Base-by-base conservation (phyloP, 2,888 invertebrate genomes). In the Tillus elongatus region DNA sequence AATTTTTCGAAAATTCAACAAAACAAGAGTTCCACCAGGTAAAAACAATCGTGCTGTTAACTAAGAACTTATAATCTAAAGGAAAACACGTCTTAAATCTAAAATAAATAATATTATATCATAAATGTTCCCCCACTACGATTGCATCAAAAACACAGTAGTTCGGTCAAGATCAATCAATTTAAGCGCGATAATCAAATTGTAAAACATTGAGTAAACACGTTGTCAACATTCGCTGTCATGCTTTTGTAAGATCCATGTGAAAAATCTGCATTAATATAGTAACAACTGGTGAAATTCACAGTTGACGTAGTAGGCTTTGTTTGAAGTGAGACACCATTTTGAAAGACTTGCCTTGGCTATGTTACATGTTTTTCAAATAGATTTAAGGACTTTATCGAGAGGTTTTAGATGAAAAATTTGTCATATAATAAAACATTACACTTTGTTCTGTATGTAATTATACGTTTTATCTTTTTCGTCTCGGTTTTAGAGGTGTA, bases 261-360 rank as follows among this genome's bases (percentile, higher is more conserved):
- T 19, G 24, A 19, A 19, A 19, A 19, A 19, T n/a, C 24, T 19
- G 24, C 6, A 19, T 8, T 8, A 19, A 8, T 19, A 19, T 8
- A 6, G n/a, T 8, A 6, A 19, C 6, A 19, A 19, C 24, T 6
- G 24, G 24, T 8, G n/a, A 8, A 8, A 8, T 8, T 19, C n/a
- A 6, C 6, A 19, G 24, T 12, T 35, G 50, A 53, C 41, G 43
- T 45, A 46, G 44, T 48, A 39, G 47, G 60, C 60, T 64, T 65
- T 64, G 64, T 66, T 63, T 62, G 62, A 59, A n/a, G 49, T 57
- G n/a, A 60, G 75, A 68, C 75, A 75, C 76, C 75, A 76, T 76
- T 75, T 76, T 75, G 75, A 74, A 70, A 73, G 71, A 70, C 70
- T 37, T 19, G 27, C 11, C 34, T 16, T 11, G 15, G 30, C 24